A percentile compares a stretch with the other conserved stretches of the same genome.
Conservation (phyloP, 2,888 invertebrate species). For the Agrenia bidenticulata region DNA sequence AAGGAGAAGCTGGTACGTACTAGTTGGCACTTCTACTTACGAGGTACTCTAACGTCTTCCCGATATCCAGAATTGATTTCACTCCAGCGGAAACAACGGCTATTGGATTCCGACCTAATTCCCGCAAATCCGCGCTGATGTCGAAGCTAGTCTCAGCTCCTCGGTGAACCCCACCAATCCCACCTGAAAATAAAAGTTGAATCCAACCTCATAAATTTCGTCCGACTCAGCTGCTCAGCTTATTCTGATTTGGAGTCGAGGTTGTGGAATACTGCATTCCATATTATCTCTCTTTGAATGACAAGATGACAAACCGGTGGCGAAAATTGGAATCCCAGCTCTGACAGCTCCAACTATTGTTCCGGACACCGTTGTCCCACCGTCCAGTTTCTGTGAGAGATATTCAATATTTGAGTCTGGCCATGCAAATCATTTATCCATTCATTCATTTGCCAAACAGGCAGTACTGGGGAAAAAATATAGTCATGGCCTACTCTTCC, state of each 20-base stretch:
- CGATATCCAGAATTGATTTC: slow-evolving; percentile 95
- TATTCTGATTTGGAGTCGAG: background rate
- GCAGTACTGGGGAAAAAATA: no score
- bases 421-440: no score
- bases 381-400: slow-evolving; percentile 62
- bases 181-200: no score
- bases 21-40: slow-evolving; percentile 60
- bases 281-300: no score
- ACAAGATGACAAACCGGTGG: slow-evolving; percentile 70
- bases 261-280: no score
- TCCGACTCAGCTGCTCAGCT: no score
- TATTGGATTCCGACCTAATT: slow-evolving; percentile 81
- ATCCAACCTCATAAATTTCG: no score
- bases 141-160: slow-evolving; percentile 84
- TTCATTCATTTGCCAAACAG: no score
- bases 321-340: slow-evolving; percentile 85
- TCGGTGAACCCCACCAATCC: slow-evolving; percentile 91
- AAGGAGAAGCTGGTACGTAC: no score
- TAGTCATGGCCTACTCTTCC: no score
- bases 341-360: slow-evolving; percentile 82
- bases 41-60: slow-evolving; percentile 88
- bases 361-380: slow-evolving; percentile 95
- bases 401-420: background rate
- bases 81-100: slow-evolving; percentile 93
- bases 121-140: slow-evolving; percentile 89